Evolutionary conservation across 2,888 invertebrate species (phyloP).

Genomic region (Orthonevra nobilis): DNA sequence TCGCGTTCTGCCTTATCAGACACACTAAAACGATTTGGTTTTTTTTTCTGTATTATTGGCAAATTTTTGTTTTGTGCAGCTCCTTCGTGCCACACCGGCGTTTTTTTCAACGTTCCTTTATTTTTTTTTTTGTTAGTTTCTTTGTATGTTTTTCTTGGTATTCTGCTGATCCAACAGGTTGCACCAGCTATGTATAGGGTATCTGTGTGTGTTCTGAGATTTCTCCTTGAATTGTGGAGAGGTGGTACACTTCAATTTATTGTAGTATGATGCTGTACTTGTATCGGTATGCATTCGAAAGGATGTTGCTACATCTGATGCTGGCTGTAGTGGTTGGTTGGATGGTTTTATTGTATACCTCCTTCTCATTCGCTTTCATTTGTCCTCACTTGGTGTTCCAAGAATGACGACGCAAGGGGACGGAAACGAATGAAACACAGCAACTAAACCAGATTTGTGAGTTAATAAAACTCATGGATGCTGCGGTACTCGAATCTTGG

Average conservation of each 20-base stretch:
- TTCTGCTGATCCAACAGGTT: constrained; percentile 68
- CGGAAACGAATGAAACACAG: constrained; percentile 22
- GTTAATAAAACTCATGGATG: constrained; percentile 70
- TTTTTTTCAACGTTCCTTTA: constrained; percentile 19
- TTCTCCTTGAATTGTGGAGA: constrained; percentile 63
- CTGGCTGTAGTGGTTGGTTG: constrained; percentile 42
- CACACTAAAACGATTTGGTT: not conserved
- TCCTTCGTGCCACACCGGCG: constrained; percentile 65
- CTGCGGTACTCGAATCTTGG: constrained; percentile 40
- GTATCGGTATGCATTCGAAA: constrained; percentile 53
- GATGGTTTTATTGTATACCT: constrained; percentile 48
- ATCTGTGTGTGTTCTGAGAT: constrained; percentile 50
- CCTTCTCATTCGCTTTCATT: constrained; percentile 63
- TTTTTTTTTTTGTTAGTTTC: constrained; percentile 11
- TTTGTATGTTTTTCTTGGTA: constrained; percentile 64
- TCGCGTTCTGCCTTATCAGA: not conserved
- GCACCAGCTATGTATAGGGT: constrained; percentile 50
- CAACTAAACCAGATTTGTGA: constrained; percentile 71
- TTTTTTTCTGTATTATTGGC: constrained; percentile 46
- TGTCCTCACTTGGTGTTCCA: constrained; percentile 31
- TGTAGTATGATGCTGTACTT: constrained; percentile 54
- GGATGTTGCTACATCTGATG: constrained; percentile 39
- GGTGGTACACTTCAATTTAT: constrained; percentile 42
- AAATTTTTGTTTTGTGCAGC: constrained; percentile 68
- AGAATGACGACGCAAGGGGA: constrained; percentile 1